Conservation (phyloP, 2,797 vertebrate genomes). For the Halcyon smyrnensis region DNA sequence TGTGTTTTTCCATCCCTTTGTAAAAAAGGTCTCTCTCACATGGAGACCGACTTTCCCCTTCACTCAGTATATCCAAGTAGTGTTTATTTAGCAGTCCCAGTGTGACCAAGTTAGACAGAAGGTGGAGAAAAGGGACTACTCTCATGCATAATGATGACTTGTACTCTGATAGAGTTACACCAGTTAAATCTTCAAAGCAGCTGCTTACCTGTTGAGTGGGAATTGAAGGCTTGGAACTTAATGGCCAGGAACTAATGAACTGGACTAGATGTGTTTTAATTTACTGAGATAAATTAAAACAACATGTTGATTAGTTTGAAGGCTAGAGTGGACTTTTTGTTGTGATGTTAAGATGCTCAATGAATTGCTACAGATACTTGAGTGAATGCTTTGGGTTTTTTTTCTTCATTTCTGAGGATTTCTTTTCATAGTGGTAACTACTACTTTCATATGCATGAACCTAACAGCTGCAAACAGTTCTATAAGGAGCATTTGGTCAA, state of each 20-base stretch:
- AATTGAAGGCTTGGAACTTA: background rate
- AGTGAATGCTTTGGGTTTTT: background rate
- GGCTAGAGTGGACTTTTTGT: background rate
- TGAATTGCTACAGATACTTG: background rate
- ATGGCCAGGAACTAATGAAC: background rate
- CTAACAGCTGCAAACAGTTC: slow-evolving; percentile 12
- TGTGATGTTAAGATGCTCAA: background rate
- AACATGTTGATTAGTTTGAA: background rate
- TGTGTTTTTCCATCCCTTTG: background rate
- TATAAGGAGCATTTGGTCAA: slow-evolving; percentile 31
- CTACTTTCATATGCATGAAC: background rate
- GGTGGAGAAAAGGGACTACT: background rate
- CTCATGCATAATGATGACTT: background rate
- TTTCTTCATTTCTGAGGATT: background rate
- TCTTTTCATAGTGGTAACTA: background rate
- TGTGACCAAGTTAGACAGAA: background rate
- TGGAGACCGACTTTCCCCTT: background rate
- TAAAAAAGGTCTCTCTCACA: background rate
- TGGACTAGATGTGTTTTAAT: background rate
- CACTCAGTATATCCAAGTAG: background rate
- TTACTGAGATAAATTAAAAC: background rate
- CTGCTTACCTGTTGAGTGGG: background rate
- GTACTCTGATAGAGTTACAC: background rate
- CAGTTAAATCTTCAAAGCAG: background rate
- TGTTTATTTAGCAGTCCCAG: background rate